Base-by-base conservation (phyloP, 2,888 invertebrate species). In the Tetranychus piercei region DNA sequence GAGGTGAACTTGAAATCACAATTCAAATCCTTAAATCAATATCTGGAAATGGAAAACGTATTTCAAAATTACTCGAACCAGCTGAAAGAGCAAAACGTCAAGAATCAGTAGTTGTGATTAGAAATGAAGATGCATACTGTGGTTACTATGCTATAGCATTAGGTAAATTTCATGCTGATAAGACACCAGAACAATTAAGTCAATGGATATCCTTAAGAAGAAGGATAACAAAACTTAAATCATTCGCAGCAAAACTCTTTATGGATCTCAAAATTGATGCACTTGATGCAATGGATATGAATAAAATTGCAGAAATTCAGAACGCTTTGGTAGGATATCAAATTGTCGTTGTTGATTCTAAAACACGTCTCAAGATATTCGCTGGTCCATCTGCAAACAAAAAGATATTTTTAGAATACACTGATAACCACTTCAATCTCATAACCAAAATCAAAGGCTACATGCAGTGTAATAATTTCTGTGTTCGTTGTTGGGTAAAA, bases 401-500 rank as follows among this genome's bases (percentile, higher is more conserved):
- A 1, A 18, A 73, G n/a, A 23, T 73, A 9, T 11, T n/a, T 22
- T 43, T 55, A 11, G 22, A 23, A 7, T 45, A 55, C 20, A 34
- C 18, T 73, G 55, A 73, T 11, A 15, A 15, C 18, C 73, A 73
- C 55, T 73, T 43, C 34, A 65, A 73, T 15, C 8, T 44, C 6
- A 45, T 73, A 9, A 45, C 44, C 20, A 20, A 4, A 8, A 45
- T 73, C 11, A 45, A 0, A 64, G 73, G 23, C 1, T 73, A 73
- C 65, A 43, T 55, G 8, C 6, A 45, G 6, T 20, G 20, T 6
- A 55, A 34, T 45, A 15, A 73, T 22, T 64, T 23, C 15, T 73
- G 73, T n/a, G n/a, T n/a, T 4, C 18, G 45, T 1, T 73, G 65
- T 22, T 20, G 64, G 8, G 6, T 64, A 22, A 34, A 45, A 9